These are phyloP conservation scores for Auanema freiburgensis DNA, from an alignment of 2,888 invertebrate genomes.

Conservation along the genomic window DNA sequence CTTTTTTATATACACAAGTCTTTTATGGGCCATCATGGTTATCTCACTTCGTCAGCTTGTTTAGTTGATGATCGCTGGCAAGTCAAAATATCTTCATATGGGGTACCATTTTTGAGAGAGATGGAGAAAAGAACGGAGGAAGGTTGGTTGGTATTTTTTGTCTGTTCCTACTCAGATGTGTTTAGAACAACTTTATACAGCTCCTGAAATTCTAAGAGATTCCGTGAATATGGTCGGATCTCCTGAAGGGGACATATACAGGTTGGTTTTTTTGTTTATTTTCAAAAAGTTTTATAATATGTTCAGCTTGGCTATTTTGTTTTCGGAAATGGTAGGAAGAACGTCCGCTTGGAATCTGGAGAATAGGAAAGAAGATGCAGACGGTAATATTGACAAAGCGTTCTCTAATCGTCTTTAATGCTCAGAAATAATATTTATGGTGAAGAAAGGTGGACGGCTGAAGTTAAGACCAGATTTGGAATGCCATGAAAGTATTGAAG, in stretches of 20 bases:
- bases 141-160: not conserved
- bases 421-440: conserved; percentile 54
- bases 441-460: conserved; percentile 48
- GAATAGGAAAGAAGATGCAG: conserved; percentile 46
- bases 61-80: conserved; percentile 55
- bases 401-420: not conserved
- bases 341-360: conserved; percentile 46
- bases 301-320: conserved; percentile 50
- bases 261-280: conserved; percentile 4
- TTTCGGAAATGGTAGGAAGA: conserved; percentile 36
- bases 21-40: conserved; percentile 31
- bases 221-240: not conserved
- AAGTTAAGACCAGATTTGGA: conserved; percentile 41
- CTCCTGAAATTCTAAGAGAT: conserved; percentile 15
- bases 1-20: conserved; percentile 39
- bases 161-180: not conserved
- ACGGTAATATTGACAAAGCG: conserved; percentile 26
- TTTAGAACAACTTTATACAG: conserved; percentile 14
- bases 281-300: no score
- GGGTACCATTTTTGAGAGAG: conserved; percentile 33
- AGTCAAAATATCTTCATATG: conserved; percentile 51
- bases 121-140: conserved; percentile 5
- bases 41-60: conserved; percentile 41
- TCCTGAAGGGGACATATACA: not conserved
- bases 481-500: conserved; percentile 34